phyloP scores from a whole-genome alignment of 2,888 invertebrate genomes.

The Hoplodrina blanda region DNA sequence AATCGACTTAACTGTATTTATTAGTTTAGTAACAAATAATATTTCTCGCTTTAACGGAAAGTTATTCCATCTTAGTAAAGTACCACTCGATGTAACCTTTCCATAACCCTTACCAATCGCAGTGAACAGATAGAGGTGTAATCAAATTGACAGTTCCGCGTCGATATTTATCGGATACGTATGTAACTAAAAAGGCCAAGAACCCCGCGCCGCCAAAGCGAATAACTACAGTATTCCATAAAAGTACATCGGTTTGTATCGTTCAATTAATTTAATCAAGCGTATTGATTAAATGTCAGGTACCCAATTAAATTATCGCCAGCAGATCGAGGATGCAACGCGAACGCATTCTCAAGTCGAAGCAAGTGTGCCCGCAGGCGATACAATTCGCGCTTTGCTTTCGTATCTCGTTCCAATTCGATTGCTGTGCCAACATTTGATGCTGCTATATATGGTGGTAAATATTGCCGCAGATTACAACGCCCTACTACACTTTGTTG shows the following conservation, averaged over 20 bases:
- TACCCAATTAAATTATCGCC: conserved; percentile 87
- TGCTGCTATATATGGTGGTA: conserved; percentile 72
- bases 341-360: conserved; percentile 71
- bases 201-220: conserved; percentile 67
- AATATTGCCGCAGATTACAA: conserved; percentile 70
- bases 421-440: conserved; percentile 75
- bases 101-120: conserved; percentile 20
- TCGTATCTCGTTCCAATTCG: conserved; percentile 77
- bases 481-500: conserved; percentile 58
- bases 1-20: background rate
- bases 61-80: background rate
- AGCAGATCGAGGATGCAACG: conserved; percentile 74
- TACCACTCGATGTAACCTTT: conserved; percentile 8
- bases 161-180: conserved; percentile 62
- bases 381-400: conserved; percentile 77
- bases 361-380: conserved; percentile 71
- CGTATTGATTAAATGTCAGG: conserved; percentile 88
- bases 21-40: background rate
- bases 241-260: conserved; percentile 82
- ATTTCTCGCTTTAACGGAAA: background rate
- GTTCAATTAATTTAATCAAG: conserved; percentile 87
- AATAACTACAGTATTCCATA: conserved; percentile 75
- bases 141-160: conserved; percentile 57
- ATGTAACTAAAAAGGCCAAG: conserved; percentile 61
- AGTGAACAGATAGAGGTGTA: conserved; percentile 58